These are phyloP conservation scores for Ctenosaura bakeri DNA, from an alignment of 2,797 vertebrate genomes.

Conservation along the genomic window DNA sequence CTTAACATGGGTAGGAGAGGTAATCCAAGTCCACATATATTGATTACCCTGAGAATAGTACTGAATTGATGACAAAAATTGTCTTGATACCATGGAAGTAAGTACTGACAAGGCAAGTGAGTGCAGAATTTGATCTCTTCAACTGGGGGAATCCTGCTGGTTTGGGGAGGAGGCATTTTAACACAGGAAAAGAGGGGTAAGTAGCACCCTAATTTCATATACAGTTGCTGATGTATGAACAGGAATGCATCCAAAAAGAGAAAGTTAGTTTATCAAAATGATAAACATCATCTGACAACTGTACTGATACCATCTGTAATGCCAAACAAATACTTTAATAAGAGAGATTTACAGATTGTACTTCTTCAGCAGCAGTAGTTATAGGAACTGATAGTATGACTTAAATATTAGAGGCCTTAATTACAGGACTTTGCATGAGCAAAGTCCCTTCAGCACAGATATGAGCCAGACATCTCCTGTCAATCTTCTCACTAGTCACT, in stretches of 20 bases:
- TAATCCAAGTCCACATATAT: background rate
- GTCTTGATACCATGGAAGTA: background rate
- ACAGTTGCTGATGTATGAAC: background rate
- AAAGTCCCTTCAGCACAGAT: slow-evolving; percentile 33
- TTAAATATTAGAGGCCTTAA: slow-evolving; percentile 2
- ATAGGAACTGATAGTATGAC: slow-evolving; percentile 42
- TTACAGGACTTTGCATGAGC: slow-evolving; percentile 29
- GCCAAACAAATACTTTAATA: slow-evolving; percentile 30
- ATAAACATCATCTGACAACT: slow-evolving; percentile 13
- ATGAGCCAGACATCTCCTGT: slow-evolving; percentile 24
- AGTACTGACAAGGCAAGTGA: background rate
- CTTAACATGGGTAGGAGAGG: background rate
- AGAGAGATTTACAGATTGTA: slow-evolving; percentile 6
- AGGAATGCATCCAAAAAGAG: background rate
- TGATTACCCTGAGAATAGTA: slow-evolving; percentile 62
- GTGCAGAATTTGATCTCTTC: slow-evolving; percentile 22
- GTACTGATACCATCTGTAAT: background rate
- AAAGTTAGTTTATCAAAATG: background rate
- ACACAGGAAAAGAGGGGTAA: slow-evolving; percentile 3
- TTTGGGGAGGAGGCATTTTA: slow-evolving; percentile 20
- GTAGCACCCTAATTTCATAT: background rate
- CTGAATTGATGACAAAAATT: background rate
- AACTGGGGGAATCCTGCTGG: slow-evolving; percentile 32
- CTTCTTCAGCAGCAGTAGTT: slow-evolving; percentile 28
- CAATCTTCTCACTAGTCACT: background rate